A percentile compares a stretch with the other conserved stretches of the same genome.
Conservation (phyloP, 37 sponge, comb jelly and placozoan species). For the Cladorhizidae sp. region DNA sequence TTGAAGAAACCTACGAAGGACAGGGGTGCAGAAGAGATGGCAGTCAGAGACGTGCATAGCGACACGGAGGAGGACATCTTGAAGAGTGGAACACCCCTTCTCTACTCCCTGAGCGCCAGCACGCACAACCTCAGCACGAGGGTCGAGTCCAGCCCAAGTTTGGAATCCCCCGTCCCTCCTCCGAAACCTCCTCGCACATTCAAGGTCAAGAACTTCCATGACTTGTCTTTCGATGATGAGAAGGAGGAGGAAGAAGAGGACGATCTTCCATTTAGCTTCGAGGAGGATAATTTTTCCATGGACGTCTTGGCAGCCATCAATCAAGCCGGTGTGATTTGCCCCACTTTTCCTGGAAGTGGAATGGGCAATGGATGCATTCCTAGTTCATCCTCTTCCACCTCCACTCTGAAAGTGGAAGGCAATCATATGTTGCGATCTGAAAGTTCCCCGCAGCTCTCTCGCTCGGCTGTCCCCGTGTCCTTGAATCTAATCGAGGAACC, state of each 20-base stretch:
- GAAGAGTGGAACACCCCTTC: constrained; percentile 10
- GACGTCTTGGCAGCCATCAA: constrained; percentile 45
- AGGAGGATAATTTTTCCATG: constrained; percentile 16
- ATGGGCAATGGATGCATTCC: not conserved
- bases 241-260: not conserved
- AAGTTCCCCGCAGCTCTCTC: constrained; percentile 24
- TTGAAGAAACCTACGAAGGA: not conserved
- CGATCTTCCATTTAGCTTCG: no score
- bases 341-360: not conserved
- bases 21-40: not conserved
- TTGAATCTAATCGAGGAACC: not conserved
- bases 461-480: not conserved
- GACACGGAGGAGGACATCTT: constrained; percentile 34
- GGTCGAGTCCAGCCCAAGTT: not conserved
- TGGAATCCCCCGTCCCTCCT: constrained; percentile 1
- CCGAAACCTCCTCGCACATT: constrained; percentile 63
- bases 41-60: constrained; percentile 12
- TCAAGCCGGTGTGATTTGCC: constrained; percentile 11
- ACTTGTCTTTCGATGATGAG: not conserved
- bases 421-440: not conserved
- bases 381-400: not conserved
- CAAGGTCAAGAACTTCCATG: not conserved
- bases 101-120: constrained; percentile 12
- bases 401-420: not conserved
- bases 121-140: constrained; percentile 1